Evolutionary conservation across 2,888 invertebrate genomes (phyloP), one percentile per base, ranked within the genome.

Genomic region (Heliconius cydno): DNA sequence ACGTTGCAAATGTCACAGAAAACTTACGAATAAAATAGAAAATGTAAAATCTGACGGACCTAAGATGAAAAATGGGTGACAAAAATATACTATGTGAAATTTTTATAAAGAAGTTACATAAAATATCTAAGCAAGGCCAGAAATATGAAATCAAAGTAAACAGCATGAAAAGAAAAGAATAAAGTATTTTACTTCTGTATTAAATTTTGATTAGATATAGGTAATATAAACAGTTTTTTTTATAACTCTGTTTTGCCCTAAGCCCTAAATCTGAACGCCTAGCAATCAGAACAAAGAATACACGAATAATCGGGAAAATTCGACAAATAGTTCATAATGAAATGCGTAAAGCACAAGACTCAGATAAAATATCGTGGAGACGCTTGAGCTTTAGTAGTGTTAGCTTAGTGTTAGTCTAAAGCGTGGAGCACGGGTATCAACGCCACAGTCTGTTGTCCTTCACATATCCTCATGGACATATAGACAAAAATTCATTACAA

Each of bases 391-490:
- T 77, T 67, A 79, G 81, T 81, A 80, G 34, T 83, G 81, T 77
- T 79, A 81, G 84, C 81, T 34, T 78, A 28, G 82, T 85, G 85
- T 86, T 86, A 86, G 85, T 86, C 68, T 80, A 75, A 86, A 86
- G 86, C 85, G 83, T 89, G 86, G 90, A 90, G 90, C 90, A 86
- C 87, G 86, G 85, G 84, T 85, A 86, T 86, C 87, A 87, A 91
- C 92, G 88, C 91, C 92, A 92, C 92, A 91, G 85, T 89, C 86
- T 87, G 89, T 92, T 88, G 90, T 90, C 89, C 91, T 89, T 88
- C 89, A 82, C 80, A 88, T 82, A 82, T 83, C 84, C 82, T 84
- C 82, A 79, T 81, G 80, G 83, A 84, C 90, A 87, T 88, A 84
- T 84, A 84, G 84, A 85, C 80, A 60, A 52, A 4, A 19, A 12